These are phyloP conservation scores for Archocentrus centrarchus DNA, from an alignment of 2,113 vertebrate genomes.

Conservation along the genomic window DNA sequence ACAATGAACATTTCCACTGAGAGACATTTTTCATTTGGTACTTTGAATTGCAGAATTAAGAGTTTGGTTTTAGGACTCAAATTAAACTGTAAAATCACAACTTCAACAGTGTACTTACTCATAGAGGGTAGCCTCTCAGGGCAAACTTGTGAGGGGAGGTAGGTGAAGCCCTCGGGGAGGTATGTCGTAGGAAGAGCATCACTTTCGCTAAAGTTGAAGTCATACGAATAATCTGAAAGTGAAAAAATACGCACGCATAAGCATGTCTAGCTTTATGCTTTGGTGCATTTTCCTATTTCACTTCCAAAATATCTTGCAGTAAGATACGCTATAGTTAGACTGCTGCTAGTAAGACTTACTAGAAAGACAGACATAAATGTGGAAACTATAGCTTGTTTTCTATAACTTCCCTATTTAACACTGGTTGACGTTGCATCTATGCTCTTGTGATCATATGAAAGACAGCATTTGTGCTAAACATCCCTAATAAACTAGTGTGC, in stretches of 20 bases:
- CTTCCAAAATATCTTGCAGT: neutral
- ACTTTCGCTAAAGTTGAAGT: conserved; percentile 91
- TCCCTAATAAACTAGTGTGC: neutral
- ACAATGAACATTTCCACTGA: neutral
- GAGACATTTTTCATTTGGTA: neutral
- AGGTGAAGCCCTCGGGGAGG: conserved; percentile 94
- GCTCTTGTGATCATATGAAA: neutral
- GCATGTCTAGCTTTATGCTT: neutral
- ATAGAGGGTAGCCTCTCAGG: conserved; percentile 94
- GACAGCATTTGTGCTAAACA: neutral
- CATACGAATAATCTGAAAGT: conserved; percentile 89
- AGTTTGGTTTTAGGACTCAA: neutral
- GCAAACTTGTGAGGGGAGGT: conserved; percentile 89
- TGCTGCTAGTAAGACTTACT: neutral
- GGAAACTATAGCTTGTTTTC: neutral
- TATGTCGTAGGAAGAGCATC: conserved; percentile 90
- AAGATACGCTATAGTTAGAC: neutral
- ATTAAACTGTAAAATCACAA: neutral
- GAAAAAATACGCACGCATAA: neutral
- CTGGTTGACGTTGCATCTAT: neutral
- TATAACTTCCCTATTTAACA: neutral
- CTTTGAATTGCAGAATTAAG: neutral
- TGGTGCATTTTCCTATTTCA: neutral
- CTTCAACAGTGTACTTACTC: conserved; percentile 86
- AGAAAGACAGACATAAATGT: too few relatives aligned